Base-by-base conservation (phyloP, 2,888 invertebrate genomes). In the Cartodere bifasciata region DNA sequence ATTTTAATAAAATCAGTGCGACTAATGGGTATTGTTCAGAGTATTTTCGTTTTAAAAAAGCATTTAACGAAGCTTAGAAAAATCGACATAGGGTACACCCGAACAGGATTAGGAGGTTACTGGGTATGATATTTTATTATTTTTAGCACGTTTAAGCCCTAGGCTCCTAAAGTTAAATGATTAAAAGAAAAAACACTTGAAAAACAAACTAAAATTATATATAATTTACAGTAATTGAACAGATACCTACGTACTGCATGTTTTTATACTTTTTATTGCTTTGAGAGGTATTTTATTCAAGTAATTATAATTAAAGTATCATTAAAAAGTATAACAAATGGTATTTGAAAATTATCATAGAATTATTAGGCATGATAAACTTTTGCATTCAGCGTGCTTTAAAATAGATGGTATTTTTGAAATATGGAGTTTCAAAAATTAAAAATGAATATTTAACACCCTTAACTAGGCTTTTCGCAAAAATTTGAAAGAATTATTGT, bases 51-150 rank as follows among this genome's bases (percentile, higher is more conserved):
- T 16, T 71, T 81, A 39, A 67, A 83, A 43, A 75, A 75, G 47
- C 85, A 90, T 62, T 61, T 94, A 3, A 64, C 75, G n/a, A 79
- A 82, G 61, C 60, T 92, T 25, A 68, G 85, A 40, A 80, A 85
- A 48, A 74, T 94, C 31, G 88, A 92, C 56, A 75, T 83, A 2
- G 80, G 84, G 51, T 85, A 81, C 46, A 91, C 91, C 0, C 77
- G 81, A 47, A 90, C 92, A 32, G 94, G 94, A 2, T 68, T 92
- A 37, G 82, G 82, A 15, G 94, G 92, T 32, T 75, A 87, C 63
- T 92, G 91, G 92, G 88, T 87, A 64, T 69, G 77, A 58, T 13
- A 3, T 2, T 3, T 16, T 10, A 13, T 6, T 25, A 10, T 29
- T 10, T 20, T 7, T 20, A 9, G 20, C 7, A 20, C n/a, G 7